Percentiles rank a stretch among this genome's conserved stretches.
These are phyloP conservation scores for Aleiodes leptofemur DNA, from an alignment of 2,888 invertebrate genomes.

Conservation along the genomic window DNA sequence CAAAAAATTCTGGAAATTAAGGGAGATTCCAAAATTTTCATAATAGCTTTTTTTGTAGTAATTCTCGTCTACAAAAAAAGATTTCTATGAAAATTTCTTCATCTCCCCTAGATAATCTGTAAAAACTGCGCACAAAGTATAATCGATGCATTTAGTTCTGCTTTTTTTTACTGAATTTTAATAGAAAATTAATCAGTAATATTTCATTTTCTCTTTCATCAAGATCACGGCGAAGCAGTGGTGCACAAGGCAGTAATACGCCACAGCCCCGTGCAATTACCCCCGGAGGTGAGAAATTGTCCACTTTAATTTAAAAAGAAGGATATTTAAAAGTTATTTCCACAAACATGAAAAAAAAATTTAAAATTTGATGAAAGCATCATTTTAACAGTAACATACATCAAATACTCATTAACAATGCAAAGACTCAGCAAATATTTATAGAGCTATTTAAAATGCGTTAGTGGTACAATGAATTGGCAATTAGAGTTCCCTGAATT, in stretches of 20 bases:
- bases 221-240: slow-evolving; percentile 88
- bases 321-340: background rate
- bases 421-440: background rate
- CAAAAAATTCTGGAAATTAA: background rate
- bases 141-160: too few relatives aligned
- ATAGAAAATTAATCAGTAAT: slow-evolving; percentile 3
- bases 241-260: slow-evolving; percentile 83
- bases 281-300: slow-evolving; percentile 81
- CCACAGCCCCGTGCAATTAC: slow-evolving; percentile 85
- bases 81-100: too few relatives aligned
- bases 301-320: background rate
- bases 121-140: too few relatives aligned
- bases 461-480: too few relatives aligned
- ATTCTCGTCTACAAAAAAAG: too few relatives aligned
- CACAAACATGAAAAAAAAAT: background rate
- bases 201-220: slow-evolving; percentile 62
- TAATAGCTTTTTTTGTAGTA: background rate
- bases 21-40: background rate
- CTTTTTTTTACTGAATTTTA: background rate
- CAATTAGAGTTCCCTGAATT: too few relatives aligned
- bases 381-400: slow-evolving; percentile 9
- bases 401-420: background rate
- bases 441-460: too few relatives aligned
- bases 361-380: background rate
- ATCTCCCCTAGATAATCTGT: too few relatives aligned